phyloP scores from a whole-genome alignment of 2,888 invertebrate species.

The Xylocampa areola region DNA sequence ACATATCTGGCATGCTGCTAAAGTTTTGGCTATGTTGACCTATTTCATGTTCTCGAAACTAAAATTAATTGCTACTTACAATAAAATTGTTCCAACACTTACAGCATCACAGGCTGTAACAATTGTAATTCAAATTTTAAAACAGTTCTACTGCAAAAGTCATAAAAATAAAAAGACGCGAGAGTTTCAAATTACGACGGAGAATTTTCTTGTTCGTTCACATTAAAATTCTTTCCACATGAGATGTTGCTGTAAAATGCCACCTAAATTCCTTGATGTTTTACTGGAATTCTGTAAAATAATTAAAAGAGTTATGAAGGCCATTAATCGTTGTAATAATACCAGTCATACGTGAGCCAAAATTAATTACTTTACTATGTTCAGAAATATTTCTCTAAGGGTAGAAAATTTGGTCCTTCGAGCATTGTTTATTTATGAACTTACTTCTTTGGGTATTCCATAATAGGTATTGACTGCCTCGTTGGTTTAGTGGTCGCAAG shows the following conservation, averaged over 20 bases:
- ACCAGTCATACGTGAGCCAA: conserved; percentile 49
- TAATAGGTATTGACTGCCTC: too few relatives aligned
- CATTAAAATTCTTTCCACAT: conserved; percentile 54
- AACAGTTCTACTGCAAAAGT: conserved; percentile 26
- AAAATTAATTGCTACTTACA: too few relatives aligned
- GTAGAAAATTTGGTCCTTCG: conserved; percentile 28
- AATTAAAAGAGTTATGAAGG: conserved; percentile 65
- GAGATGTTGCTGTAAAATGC: conserved; percentile 38
- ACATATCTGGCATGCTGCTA: too few relatives aligned
- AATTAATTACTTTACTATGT: conserved; percentile 51
- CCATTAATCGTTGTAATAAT: conserved; percentile 60
- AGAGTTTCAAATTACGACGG: conserved; percentile 36
- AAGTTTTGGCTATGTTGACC: too few relatives aligned
- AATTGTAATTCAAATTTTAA: conserved; percentile 31
- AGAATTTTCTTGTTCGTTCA: conserved; percentile 45
- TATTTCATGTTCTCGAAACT: too few relatives aligned
- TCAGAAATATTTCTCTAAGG: conserved; percentile 43
- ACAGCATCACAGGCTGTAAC: conserved; percentile 15
- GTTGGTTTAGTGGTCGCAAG: too few relatives aligned
- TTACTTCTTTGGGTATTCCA: too few relatives aligned
- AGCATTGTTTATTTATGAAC: too few relatives aligned
- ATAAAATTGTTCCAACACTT: neutral
- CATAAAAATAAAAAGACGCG: conserved; percentile 38
- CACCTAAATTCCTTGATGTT: conserved; percentile 44
- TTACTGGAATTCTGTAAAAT: conserved; percentile 55